Base-by-base conservation (phyloP, 23 tunicate genomes). In the Oikopleura albicans region DNA sequence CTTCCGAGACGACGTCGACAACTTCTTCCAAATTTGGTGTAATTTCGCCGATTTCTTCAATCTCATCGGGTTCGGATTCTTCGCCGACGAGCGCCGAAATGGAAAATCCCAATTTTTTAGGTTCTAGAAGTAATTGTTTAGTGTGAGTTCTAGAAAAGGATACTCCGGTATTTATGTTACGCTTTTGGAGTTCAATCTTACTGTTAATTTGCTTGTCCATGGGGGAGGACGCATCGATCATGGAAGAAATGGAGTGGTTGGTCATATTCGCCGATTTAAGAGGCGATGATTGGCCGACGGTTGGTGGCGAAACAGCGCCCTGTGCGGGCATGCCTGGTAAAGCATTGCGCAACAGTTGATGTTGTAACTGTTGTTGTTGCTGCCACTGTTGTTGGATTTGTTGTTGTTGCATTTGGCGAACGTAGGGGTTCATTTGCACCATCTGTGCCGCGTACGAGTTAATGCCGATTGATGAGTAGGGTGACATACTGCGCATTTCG, bases 351-450 rank as follows among this genome's bases (percentile, higher is more conserved):
- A 71, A 29, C 33, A 12, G 37, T 31, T 71, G 79, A 2, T 71
- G 79, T 29, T 29, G 35, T 2, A 29, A 2, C 16, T 8, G 16
- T 71, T 71, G 79, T 71, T 71, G 79, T 29, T 71, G 79, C 31
- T 71, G 79, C 79, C 35, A 29, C 37, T 71, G 79, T 16, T 34
- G 37, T 71, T 71, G 79, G 36, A 71, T 16, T 29, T 71, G 79
- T 16, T 71, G 35, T 71, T 71, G 79, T 37, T 71, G 79, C 79
- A 71, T 71, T 71, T 71, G 79, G 79, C 79, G 79, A 27, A 71
- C 79, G 37, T 71, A 71, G 36, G 27, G 27, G 79, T 71, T 71
- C 33, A 71, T 71, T 31, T 16, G 34, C 2, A 37, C 34, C 34
- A 12, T 71, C 4, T 71, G 79, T 4, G 27, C 34, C 2, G 79